Percentiles rank a stretch among this genome's conserved stretches.
Evolutionary conservation across 2,797 vertebrate species (phyloP).

Genomic region (Semotilus atromaculatus): DNA sequence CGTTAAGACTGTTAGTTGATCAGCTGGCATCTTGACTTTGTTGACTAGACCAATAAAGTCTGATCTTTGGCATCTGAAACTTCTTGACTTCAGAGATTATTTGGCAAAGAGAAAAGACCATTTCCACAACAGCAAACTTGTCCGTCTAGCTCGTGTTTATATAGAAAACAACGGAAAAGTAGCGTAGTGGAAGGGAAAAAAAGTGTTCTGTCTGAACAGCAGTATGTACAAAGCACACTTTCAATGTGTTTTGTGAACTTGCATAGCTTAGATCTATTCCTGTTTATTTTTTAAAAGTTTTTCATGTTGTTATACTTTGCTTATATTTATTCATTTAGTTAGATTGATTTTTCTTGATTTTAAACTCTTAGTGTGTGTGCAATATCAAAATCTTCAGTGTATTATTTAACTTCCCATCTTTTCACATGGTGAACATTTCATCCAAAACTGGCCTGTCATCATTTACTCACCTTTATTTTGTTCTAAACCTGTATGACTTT

Average conservation of each 20-base stretch:
- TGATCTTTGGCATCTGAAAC: not conserved
- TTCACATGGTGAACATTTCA: not conserved
- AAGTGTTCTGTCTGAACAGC: not conserved
- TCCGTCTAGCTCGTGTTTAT: not conserved
- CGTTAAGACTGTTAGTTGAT: not conserved
- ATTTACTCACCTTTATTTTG: not conserved
- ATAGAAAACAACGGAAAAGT: not conserved
- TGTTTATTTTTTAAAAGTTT: not conserved
- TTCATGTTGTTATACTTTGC: accelerated
- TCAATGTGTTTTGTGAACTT: not conserved
- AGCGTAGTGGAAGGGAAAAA: not conserved
- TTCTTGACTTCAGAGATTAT: not conserved
- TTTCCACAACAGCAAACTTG: not conserved
- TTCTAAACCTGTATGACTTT: not conserved
- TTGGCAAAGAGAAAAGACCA: not conserved
- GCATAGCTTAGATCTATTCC: not conserved
- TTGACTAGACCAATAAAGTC: not conserved
- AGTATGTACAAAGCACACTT: not conserved
- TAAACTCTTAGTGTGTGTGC: not conserved
- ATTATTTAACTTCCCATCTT: not conserved
- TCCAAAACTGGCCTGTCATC: not conserved
- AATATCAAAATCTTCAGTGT: not conserved
- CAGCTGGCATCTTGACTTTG: not conserved
- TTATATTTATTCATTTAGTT: not conserved
- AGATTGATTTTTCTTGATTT: not conserved